Base-by-base conservation (phyloP, 2,113 vertebrate genomes). In the Psettodes erumei region DNA sequence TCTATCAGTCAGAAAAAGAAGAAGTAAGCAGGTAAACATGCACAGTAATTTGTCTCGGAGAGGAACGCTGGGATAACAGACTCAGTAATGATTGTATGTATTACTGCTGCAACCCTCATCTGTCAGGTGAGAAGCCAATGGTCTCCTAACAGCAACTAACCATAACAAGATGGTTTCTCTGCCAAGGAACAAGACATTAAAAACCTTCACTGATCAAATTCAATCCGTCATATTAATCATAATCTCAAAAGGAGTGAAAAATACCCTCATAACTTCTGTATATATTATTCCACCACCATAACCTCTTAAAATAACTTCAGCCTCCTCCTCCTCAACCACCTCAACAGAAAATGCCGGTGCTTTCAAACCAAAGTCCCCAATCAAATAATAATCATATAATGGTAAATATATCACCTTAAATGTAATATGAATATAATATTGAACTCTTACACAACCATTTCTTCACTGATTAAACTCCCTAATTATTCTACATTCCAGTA, bases 11-110 rank as follows among this genome's bases (percentile, higher is more conserved):
- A 64, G 75, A 37, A 75, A 58, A 35, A 15, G 11, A 53, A 64
- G 63, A 37, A 83, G 43, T 4, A 64, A 79, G 58, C 68, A 70
- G 61, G 54, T 50, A 76, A 85, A 56, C 84, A 87, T 77, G 69
- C 81, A 85, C 25, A 66, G 5, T 64, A 27, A 48, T 66, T n/a
- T 6, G 6, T 30, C 19, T 51, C 18, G 5, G 12, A 59, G 16
- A 25, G 76, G 11, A 23, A 23, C 18, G 37, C 68, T 13, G 32
- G n/a, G 5, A 54, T 64, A 19, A 68, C 9, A 61, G 19, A 56
- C 19, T 66, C 62, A 19, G 60, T 60, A 70, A 84, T n/a, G 35
- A 0, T 60, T 60, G 28, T n/a, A 13, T 5, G 18, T 30, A 10
- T 74, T n/a, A 40, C 45, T 65, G 68, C 56, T 60, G 53, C 53